Conservation (phyloP, 2,113 vertebrate species). For the Dipodomys merriami region DNA sequence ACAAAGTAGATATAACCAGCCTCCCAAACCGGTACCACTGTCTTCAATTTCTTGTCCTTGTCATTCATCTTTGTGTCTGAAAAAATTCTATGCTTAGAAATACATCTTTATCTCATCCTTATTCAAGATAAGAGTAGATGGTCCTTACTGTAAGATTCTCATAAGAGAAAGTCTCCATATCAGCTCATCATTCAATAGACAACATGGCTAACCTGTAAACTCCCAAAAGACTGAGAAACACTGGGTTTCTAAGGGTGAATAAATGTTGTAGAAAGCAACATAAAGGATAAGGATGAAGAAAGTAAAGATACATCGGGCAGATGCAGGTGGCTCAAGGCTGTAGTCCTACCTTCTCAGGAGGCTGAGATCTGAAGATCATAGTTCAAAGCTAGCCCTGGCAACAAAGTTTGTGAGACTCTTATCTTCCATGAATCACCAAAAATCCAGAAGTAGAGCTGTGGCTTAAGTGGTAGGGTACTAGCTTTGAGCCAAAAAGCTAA, state of each 20-base stretch:
- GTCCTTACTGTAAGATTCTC: neutral
- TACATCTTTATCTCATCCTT: neutral
- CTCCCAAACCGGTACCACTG: neutral
- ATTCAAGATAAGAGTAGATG: neutral
- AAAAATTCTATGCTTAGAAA: neutral
- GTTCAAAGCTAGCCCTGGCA: too few relatives aligned
- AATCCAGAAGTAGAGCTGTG: too few relatives aligned
- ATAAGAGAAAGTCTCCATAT: neutral
- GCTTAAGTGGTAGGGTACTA: too few relatives aligned
- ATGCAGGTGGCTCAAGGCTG: neutral
- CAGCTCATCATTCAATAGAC: neutral
- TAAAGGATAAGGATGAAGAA: neutral
- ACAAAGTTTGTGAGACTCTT: too few relatives aligned
- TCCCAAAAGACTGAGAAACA: neutral
- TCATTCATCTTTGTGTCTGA: neutral
- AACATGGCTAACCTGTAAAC: neutral
- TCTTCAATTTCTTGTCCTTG: neutral
- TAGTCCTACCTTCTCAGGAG: too few relatives aligned
- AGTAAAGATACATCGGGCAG: neutral
- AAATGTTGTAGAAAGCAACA: neutral
- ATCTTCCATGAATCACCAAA: too few relatives aligned
- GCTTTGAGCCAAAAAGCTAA: too few relatives aligned
- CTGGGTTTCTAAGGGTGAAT: neutral
- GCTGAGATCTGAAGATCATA: too few relatives aligned
- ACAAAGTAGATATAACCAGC: neutral